A percentile compares a stretch with the other conserved stretches of the same genome.
Evolutionary conservation across 2,888 invertebrate species (phyloP).

Genomic region (Acrobasis consociella): DNA sequence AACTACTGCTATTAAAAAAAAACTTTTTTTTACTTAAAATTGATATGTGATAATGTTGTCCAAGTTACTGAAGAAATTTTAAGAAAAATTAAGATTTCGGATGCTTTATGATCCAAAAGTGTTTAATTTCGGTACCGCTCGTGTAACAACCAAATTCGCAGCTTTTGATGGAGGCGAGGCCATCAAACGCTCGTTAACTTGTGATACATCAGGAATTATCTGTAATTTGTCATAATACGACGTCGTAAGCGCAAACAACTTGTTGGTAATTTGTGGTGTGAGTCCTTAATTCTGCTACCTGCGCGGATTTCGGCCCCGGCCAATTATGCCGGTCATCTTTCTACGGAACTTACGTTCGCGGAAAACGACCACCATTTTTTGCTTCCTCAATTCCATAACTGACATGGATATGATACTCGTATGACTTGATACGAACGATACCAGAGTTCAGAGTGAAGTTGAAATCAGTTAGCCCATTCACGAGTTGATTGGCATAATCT

Average conservation of each 20-base stretch:
- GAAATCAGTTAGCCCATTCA: background rate
- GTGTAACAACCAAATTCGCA: conserved; percentile 5
- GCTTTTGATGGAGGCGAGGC: conserved; percentile 7
- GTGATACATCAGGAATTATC: conserved; percentile 17
- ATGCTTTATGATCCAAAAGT: background rate
- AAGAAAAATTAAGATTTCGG: background rate
- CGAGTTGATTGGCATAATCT: background rate
- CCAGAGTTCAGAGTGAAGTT: background rate
- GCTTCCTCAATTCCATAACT: conserved; percentile 4
- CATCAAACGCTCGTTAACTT: conserved; percentile 20
- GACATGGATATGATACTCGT: background rate
- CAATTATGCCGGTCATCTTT: conserved; percentile 12
- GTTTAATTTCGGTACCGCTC: conserved; percentile 11
- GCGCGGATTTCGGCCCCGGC: conserved; percentile 17
- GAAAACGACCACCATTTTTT: conserved; percentile 6
- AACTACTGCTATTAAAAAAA: too few species aligned
- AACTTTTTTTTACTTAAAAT: too few species aligned
- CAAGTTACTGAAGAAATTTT: too few species aligned
- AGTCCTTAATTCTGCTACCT: conserved; percentile 14
- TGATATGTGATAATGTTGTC: too few species aligned
- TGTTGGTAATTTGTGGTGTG: too few species aligned
- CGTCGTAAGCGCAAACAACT: background rate
- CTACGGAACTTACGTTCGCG: background rate
- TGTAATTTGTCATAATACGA: conserved; percentile 16
- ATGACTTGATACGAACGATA: background rate